These are phyloP conservation scores for Ciona savignyi DNA, from an alignment of 23 tunicate genomes.

Conservation along the genomic window DNA sequence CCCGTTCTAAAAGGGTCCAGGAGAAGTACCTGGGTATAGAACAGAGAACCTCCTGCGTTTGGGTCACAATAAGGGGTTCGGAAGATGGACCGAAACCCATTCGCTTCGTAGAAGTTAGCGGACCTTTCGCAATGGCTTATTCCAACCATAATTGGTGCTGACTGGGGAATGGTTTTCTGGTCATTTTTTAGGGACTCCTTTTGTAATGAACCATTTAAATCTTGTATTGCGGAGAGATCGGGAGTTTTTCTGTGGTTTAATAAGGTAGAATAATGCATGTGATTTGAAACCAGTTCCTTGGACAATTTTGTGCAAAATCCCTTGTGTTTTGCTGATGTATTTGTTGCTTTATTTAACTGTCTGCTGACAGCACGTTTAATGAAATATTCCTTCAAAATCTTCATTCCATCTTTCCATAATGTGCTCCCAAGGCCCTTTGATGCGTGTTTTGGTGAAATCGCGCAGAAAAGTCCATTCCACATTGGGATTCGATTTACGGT, in stretches of 20 bases:
- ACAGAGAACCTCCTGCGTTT: conserved; percentile 9
- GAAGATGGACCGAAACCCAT: conserved; percentile 60
- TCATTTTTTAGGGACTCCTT: neutral
- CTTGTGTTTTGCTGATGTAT: neutral
- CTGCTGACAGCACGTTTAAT: neutral
- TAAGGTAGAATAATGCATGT: neutral
- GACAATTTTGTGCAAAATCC: conserved; percentile 6
- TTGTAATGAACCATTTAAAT: neutral
- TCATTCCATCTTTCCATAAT: conserved; percentile 52
- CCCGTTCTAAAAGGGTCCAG: conserved; percentile 65
- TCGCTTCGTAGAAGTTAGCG: conserved; percentile 50
- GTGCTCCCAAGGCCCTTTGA: conserved; percentile 62
- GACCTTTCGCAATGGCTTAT: conserved; percentile 68
- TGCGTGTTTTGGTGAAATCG: conserved; percentile 49
- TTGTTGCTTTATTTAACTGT: neutral
- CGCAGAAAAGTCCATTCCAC: conserved; percentile 89
- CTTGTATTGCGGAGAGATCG: neutral
- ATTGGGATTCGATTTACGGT: conserved; percentile 43
- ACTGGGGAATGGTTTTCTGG: neutral
- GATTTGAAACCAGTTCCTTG: neutral
- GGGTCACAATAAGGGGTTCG: conserved; percentile 40
- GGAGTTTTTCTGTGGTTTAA: neutral
- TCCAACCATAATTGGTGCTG: conserved; percentile 46
- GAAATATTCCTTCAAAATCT: conserved; percentile 35
- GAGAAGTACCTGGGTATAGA: conserved; percentile 41